Evolutionary conservation across 1,140 invertebrate genomes (phyloP), one percentile per base, ranked within the genome.

Genomic region (Ceratina japonica): DNA sequence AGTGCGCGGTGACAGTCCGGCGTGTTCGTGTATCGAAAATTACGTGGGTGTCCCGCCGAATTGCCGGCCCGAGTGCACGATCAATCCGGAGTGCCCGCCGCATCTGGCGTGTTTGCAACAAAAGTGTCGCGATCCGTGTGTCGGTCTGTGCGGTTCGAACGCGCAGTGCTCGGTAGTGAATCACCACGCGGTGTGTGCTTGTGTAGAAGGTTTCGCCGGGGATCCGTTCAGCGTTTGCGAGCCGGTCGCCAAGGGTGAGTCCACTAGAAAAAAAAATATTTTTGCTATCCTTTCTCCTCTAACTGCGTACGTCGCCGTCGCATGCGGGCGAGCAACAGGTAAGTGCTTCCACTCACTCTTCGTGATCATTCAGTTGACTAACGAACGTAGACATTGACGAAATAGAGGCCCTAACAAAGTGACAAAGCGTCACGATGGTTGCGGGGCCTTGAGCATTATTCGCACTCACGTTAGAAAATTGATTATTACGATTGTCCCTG

Each of bases 11-110:
- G 93, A 93, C 4, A 91, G 86, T 76, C 91, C 93, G 2, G 92
- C 92, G 0, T 94, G 94, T 86, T 92, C 93, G 12, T 94, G 94
- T 75, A 87, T 91, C 18, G 89, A 91, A 24, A 94, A 93, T 85
- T 95, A 94, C 83, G 91, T 94, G 20, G 94, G 94, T 72, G 87
- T 89, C 15, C 94, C 94, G 16, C 94, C 94, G 3, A 94, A 93
- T 77, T 95, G 94, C 62, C 87, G 94, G 69, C 94, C 94, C 8
- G 92, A 95, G 88, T 93, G 93, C 89, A 93, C 92, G 0, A 93
- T 94, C 49, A 94, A 93, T 87, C 92, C 93, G 3, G 94, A 95
- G 79, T 95, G 94, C 88, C 89, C 93, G 54, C 89, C 92, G 65
- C 89, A 93, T 68, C 86, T 93, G 15, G 93, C 94, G n/a, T 92